Evolutionary conservation across 2,797 vertebrate genomes (phyloP), one percentile per base, ranked within the genome.

Genomic region (Zalophus californianus): DNA sequence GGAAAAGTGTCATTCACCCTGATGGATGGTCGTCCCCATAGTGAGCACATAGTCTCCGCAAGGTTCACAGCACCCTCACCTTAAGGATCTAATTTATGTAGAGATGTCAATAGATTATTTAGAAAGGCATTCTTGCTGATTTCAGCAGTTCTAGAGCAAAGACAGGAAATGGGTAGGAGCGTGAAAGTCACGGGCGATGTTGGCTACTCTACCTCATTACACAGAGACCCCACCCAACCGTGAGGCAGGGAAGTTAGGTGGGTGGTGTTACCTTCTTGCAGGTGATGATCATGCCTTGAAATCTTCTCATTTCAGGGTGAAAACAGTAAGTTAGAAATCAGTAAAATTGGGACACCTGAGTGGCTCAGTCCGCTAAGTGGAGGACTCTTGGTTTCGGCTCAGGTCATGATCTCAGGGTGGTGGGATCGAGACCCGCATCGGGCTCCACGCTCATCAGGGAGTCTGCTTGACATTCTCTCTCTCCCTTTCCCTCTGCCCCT

Each of bases 91-190:
- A 96, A 98, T 98, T 98, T 98, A 98, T 95, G 98, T 97, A 97
- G 97, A 98, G 98, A 97, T 88, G 94, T 92, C 77, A 54, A 90
- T 98, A 98, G 97, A 96, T 98, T 98, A 98, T 98, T 98, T 98
- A 98, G 97, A 97, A 97, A 90, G 78, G 72, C 62, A 23, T 96
- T 98, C 94, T 87, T 98, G 98, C 98, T 97, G 97, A 97, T 88
- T 91, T 97, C 97, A 98, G 98, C 98, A 98, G 14, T 97, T 98
- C 79, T 90, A 82, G 96, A 97, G 92, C 72, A 73, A 87, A 10
- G 3, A 13, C 23, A 14, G 7, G 4, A 87, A 32, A 93, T 93
- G 92, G 12, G 27, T 72, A 52, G 96, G 97, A 97, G 97, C 97
- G 97, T 97, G 96, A 96, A 97, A 97, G 97, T 98, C 98, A 94